Evolutionary conservation across 2,888 invertebrate species (phyloP).

Genomic region (Dicyrtomina minuta): DNA sequence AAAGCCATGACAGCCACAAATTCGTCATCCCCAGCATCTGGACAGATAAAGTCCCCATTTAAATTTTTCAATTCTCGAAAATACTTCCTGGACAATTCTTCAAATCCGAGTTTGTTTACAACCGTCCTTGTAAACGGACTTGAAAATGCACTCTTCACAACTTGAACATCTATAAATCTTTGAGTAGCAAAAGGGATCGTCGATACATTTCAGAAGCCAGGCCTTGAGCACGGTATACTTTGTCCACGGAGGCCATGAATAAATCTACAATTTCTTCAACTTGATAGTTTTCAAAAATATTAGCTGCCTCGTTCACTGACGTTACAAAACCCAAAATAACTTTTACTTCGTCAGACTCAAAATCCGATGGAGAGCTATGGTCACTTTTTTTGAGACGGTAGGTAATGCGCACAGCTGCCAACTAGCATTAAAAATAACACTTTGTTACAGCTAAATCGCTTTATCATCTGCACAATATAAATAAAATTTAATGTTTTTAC

Average conservation of each 20-base stretch:
- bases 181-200: constrained; percentile 23
- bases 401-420: background rate
- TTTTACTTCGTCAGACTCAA: background rate
- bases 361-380: background rate
- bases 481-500: too few relatives aligned
- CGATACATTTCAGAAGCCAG: constrained; percentile 34
- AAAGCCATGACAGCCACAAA: constrained; percentile 28
- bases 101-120: constrained; percentile 25
- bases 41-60: constrained; percentile 14
- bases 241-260: constrained; percentile 25
- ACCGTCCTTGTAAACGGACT: constrained; percentile 30
- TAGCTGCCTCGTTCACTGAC: background rate
- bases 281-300: constrained; percentile 11
- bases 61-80: constrained; percentile 9
- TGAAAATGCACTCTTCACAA: constrained; percentile 36
- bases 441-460: too few relatives aligned
- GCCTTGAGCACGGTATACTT: constrained; percentile 30
- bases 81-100: constrained; percentile 11
- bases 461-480: too few relatives aligned
- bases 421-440: too few relatives aligned
- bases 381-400: background rate
- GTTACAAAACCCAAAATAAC: constrained; percentile 5
- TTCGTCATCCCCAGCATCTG: constrained; percentile 29
- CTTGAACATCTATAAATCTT: constrained; percentile 23
- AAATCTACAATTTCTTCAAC: constrained; percentile 35